Evolutionary conservation across 2,797 vertebrate genomes (phyloP).

Genomic region (Eulemur mongoz): DNA sequence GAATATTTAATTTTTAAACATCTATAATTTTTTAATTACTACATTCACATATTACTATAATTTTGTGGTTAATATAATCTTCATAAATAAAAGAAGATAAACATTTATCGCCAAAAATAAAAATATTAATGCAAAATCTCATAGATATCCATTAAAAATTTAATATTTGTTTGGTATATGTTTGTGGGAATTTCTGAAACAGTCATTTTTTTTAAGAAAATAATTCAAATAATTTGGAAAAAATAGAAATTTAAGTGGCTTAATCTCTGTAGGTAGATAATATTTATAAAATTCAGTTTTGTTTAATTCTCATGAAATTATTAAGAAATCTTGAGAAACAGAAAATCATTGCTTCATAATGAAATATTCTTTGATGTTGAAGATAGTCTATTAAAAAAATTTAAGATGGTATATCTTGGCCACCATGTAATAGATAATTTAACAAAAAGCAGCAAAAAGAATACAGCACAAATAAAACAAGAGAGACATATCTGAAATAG

Average conservation of each 20-base stretch:
- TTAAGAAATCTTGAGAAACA: background rate
- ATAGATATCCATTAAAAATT: background rate
- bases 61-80: background rate
- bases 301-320: background rate
- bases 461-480: background rate
- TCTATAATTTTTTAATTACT: background rate
- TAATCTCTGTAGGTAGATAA: background rate
- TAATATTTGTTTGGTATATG: background rate
- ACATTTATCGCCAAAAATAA: background rate
- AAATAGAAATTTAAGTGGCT: constrained; percentile 35
- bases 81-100: background rate
- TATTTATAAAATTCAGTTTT: constrained; percentile 18
- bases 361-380: background rate
- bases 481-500: background rate
- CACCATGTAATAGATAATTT: background rate
- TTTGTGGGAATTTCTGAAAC: background rate
- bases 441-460: background rate
- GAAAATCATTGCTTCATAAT: background rate
- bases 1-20: background rate
- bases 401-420: background rate
- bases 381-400: background rate
- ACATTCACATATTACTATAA: constrained; percentile 5
- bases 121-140: background rate
- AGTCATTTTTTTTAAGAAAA: background rate
- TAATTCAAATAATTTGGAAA: constrained; percentile 8